These are phyloP conservation scores for Drosophila picticornis DNA, from an alignment of 2,888 invertebrate species.

Conservation along the genomic window DNA sequence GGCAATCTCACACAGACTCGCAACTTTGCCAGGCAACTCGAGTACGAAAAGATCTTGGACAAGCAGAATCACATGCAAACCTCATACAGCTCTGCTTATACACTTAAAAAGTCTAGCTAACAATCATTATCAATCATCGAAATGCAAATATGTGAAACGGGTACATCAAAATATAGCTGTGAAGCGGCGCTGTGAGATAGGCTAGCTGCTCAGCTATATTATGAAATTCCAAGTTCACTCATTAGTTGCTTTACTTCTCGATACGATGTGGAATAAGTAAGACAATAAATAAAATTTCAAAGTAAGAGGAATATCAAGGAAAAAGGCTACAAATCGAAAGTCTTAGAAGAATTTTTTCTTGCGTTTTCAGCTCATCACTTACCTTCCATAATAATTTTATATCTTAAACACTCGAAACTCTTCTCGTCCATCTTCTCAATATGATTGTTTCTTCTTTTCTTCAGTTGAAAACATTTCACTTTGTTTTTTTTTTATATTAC, in stretches of 20 bases:
- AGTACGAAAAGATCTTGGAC: background rate
- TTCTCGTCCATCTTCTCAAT: background rate
- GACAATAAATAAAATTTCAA: background rate
- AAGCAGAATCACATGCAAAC: conserved; percentile 25
- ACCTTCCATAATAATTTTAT: background rate
- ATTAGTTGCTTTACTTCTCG: background rate
- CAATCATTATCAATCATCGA: background rate
- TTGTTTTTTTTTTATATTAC: conserved; percentile 79
- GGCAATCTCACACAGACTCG: conserved; percentile 54
- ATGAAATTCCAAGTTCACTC: conserved; percentile 1
- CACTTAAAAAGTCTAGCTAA: background rate
- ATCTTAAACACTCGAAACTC: rapidly evolving
- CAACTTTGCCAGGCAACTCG: conserved; percentile 8
- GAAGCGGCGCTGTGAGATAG: conserved; percentile 1
- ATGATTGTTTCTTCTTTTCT: background rate
- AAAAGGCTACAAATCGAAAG: background rate
- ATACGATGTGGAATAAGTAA: background rate
- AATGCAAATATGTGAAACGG: conserved; percentile 5
- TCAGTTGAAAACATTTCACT: background rate
- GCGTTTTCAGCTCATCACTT: background rate
- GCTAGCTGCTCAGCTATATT: conserved; percentile 28
- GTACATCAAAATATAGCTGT: conserved; percentile 31
- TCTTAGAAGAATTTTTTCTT: background rate
- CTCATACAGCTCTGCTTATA: conserved; percentile 37
- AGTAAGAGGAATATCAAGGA: background rate